These are phyloP conservation scores for Leptestheria dahalacensis DNA, from an alignment of 1,140 invertebrate species.

Conservation along the genomic window DNA sequence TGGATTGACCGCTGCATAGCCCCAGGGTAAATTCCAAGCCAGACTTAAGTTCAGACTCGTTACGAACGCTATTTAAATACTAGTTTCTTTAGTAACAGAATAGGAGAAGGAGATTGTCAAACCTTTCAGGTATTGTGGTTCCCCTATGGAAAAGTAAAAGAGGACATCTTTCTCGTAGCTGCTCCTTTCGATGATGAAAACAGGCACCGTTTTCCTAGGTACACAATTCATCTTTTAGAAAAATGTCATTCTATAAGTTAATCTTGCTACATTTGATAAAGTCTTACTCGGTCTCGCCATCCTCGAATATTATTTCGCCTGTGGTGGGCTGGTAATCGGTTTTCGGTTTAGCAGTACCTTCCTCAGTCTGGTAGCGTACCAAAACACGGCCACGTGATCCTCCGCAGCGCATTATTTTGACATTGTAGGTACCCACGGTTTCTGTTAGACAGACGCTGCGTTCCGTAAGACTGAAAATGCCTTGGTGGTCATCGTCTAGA, in stretches of 20 bases:
- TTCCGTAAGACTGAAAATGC: constrained; percentile 82
- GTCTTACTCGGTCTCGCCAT: constrained; percentile 96
- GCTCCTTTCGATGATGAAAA: constrained; percentile 87
- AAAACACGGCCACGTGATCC: constrained; percentile 84
- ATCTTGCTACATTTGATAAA: too few species aligned
- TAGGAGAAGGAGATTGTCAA: too few species aligned
- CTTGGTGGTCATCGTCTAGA: constrained; percentile 95
- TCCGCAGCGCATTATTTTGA: constrained; percentile 67
- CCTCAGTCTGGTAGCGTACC: constrained; percentile 78
- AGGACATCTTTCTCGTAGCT: constrained; percentile 93
- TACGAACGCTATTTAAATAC: too few species aligned
- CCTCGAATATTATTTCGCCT: constrained; percentile 81
- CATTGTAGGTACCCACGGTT: constrained; percentile 68
- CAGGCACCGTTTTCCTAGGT: constrained; percentile 61
- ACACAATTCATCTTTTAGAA: constrained; percentile 4
- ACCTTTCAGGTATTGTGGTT: constrained; percentile 72
- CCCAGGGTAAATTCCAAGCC: too few species aligned
- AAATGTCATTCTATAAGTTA: not conserved
- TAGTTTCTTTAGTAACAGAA: too few species aligned
- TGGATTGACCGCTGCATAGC: too few species aligned
- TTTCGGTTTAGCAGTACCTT: constrained; percentile 76
- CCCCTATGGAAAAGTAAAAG: constrained; percentile 79
- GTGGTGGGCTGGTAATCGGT: constrained; percentile 70
- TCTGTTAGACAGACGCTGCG: constrained; percentile 75
- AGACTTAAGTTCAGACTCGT: too few species aligned